Percentiles rank a stretch among this genome's conserved stretches.
Evolutionary conservation across 2,888 invertebrate species (phyloP).

Genomic region (Syrphus vitripennis): DNA sequence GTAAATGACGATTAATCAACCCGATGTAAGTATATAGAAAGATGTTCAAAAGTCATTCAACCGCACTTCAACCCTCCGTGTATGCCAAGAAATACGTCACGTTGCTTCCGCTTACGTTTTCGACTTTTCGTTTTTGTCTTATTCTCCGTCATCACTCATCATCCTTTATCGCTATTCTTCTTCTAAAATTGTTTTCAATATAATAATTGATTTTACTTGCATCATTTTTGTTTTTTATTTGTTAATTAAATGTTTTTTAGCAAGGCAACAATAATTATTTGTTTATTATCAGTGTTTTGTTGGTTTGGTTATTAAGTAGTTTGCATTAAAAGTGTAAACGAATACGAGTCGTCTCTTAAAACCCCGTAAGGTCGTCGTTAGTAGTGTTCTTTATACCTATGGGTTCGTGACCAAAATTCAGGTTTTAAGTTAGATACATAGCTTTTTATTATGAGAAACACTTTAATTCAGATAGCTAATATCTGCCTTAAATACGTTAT

Average conservation of each 20-base stretch:
- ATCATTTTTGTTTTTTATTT: neutral
- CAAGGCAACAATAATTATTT: neutral
- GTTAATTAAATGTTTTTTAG: conserved; percentile 6
- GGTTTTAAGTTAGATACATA: neutral
- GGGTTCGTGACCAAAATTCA: neutral
- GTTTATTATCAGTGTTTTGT: neutral
- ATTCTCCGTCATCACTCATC: conserved; percentile 2
- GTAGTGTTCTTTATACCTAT: neutral
- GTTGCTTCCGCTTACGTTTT: neutral
- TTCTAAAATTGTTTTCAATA: conserved; percentile 2
- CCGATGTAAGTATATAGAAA: no score
- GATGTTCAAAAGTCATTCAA: no score
- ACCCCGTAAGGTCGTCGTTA: no score
- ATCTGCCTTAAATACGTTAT: neutral
- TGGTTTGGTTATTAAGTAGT: neutral
- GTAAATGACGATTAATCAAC: no score
- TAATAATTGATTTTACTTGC: neutral
- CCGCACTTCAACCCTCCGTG: no score
- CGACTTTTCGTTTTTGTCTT: neutral
- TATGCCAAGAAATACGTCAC: no score
- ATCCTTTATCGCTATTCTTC: neutral
- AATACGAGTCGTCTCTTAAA: neutral
- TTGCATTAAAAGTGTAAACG: neutral
- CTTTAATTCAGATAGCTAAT: neutral
- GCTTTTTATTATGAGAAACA: neutral